A percentile compares a stretch with the other conserved stretches of the same genome.
Conservation (phyloP, 2,113 vertebrate species). For the Paramormyrops kingsleyae region DNA sequence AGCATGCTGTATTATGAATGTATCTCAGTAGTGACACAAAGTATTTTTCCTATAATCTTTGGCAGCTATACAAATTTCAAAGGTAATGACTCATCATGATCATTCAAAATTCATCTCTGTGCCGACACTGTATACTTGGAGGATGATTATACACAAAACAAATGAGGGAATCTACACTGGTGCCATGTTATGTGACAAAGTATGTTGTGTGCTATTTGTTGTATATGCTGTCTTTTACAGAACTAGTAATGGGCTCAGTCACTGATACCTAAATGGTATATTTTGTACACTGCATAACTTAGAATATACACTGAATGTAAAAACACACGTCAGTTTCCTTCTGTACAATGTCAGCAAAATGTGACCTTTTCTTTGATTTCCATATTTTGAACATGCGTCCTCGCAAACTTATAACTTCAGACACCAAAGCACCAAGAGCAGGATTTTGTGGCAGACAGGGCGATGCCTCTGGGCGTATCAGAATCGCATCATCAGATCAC, state of each 20-base stretch:
- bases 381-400: background rate
- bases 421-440: background rate
- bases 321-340: background rate
- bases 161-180: background rate
- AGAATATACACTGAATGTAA: background rate
- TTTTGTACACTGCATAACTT: background rate
- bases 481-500: slow-evolving; percentile 12
- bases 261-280: background rate
- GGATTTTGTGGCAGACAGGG: background rate
- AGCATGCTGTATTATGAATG: background rate
- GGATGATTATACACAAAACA: background rate
- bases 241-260: background rate
- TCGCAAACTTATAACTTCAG: background rate
- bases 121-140: background rate
- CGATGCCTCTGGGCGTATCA: background rate
- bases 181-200: background rate
- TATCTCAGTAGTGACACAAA: background rate
- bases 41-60: background rate
- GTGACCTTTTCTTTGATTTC: background rate
- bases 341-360: background rate
- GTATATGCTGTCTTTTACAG: background rate
- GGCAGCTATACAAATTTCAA: background rate
- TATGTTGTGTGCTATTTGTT: background rate
- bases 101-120: background rate
- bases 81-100: background rate